Conservation (phyloP, 2,888 invertebrate species). For the Rhodophaea formosa region DNA sequence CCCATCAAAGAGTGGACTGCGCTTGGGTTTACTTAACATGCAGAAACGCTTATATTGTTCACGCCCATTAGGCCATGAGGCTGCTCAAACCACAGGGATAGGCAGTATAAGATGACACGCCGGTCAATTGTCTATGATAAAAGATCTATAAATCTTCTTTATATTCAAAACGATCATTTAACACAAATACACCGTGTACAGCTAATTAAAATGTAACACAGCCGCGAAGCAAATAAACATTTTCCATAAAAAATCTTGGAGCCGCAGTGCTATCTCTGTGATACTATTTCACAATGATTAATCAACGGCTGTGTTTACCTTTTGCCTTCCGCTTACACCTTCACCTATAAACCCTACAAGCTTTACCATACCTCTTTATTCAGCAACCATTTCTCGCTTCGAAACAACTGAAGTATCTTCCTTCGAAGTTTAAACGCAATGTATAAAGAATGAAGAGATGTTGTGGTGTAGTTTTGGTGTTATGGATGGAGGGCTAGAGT, state of each 20-base stretch:
- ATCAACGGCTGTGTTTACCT: constrained; percentile 64
- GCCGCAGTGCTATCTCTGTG: constrained; percentile 42
- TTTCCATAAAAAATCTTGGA: constrained; percentile 47
- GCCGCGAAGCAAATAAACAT: constrained; percentile 41
- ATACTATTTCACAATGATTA: constrained; percentile 64
- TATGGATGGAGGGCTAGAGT: constrained; percentile 9
- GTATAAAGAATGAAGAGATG: neutral
- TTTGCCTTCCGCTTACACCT: constrained; percentile 45
- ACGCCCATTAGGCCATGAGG: too few relatives aligned
- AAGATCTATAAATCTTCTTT: neutral
- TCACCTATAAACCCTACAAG: neutral
- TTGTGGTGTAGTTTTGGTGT: constrained; percentile 1
- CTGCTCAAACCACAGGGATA: too few relatives aligned
- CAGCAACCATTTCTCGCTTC: neutral
- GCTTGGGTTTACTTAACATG: too few relatives aligned
- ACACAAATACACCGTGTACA: neutral
- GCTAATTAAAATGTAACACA: constrained; percentile 9
- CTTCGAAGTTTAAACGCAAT: constrained; percentile 5
- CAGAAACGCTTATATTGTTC: too few relatives aligned
- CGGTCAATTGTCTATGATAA: too few relatives aligned
- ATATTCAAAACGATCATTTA: neutral
- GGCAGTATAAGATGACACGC: too few relatives aligned
- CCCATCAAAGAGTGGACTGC: too few relatives aligned
- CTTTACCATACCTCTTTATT: neutral
- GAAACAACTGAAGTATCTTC: neutral